phyloP scores from a whole-genome alignment of 2,888 invertebrate species.

The Diplolepis rosae region DNA sequence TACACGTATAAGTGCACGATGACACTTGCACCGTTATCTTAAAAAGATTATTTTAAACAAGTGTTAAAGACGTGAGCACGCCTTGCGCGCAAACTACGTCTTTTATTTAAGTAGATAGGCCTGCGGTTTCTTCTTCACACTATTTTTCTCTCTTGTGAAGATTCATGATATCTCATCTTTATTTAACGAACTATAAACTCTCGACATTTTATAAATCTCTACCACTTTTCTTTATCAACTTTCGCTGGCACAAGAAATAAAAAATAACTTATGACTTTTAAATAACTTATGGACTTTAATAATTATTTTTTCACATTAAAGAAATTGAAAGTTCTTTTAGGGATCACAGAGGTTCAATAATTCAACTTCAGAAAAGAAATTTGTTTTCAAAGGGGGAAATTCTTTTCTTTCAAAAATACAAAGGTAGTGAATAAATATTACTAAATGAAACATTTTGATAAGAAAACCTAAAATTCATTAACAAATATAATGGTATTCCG shows the following conservation, averaged over 20 bases:
- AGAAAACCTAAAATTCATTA: too few relatives aligned
- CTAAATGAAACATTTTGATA: too few relatives aligned
- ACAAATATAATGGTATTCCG: too few relatives aligned
- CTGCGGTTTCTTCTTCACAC: slow-evolving; percentile 17
- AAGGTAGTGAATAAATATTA: too few relatives aligned
- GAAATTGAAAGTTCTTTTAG: too few relatives aligned
- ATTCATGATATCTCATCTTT: slow-evolving; percentile 15
- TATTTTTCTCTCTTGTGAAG: slow-evolving; percentile 1
- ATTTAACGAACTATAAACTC: slow-evolving; percentile 27
- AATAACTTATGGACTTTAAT: too few relatives aligned
- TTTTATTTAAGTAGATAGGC: slow-evolving; percentile 21
- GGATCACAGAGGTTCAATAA: too few relatives aligned
- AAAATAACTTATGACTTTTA: not conserved
- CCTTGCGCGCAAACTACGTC: slow-evolving; percentile 26
- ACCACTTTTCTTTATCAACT: not conserved
- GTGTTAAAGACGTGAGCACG: slow-evolving; percentile 16
- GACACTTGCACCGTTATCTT: slow-evolving; percentile 5
- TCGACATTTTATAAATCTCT: slow-evolving; percentile 6
- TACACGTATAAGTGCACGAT: not conserved
- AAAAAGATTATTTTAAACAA: slow-evolving; percentile 9
- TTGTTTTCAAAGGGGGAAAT: too few relatives aligned
- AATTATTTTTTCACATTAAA: too few relatives aligned
- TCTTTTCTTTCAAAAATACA: too few relatives aligned
- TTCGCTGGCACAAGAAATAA: slow-evolving; percentile 7
- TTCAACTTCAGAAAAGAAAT: too few relatives aligned